Evolutionary conservation across 2,888 invertebrate genomes (phyloP), one percentile per base, ranked within the genome.

Genomic region (Ganaspis brasiliensis): DNA sequence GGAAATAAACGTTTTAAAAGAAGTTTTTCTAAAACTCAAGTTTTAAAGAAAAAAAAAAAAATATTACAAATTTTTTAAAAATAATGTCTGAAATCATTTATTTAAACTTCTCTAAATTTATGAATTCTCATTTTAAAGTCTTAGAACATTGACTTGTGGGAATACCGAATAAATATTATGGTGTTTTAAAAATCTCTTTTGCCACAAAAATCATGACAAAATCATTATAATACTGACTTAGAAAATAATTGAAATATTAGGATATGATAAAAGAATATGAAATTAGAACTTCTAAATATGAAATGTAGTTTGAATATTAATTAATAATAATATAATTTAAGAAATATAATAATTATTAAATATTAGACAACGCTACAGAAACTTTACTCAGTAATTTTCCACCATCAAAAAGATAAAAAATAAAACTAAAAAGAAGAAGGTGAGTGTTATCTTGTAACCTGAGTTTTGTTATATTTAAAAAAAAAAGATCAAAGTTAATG

Each of bases 401-500:
- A 71, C 31, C 26, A 49, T n/a, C 52, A 31, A 59, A 45, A 73
- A 5, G 37, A 56, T 19, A 72, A 55, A 45, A 24, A 72, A 12
- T 4, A 31, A 57, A 73, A 57, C 14, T 24, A 56, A 61, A 71
- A 31, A 74, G 57, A 52, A 31, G 74, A 71, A 77, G 59, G 75
- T 76, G 74, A 79, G 74, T 79, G 77, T 79, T 77, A 79, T 40
- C 45, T 35, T 35, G 63, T 10, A 40, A 63, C 55, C 63, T 71
- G 40, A 16, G 21, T 37, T 70, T 59, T 37, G 56, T 31, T 52
- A 16, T 16, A 74, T 16, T 6, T 24, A 14, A n/a, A 71, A 71
- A 21, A 71, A 31, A 71, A 71, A 71, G 31, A 26, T 72, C 52
- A 24, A 55, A 52, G 35, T 31, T 26, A 49, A 55, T 5, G 31